Evolutionary conservation across 2,888 invertebrate genomes (phyloP), one percentile per base, ranked within the genome.

Genomic region (Scaptomyza polygonia): DNA sequence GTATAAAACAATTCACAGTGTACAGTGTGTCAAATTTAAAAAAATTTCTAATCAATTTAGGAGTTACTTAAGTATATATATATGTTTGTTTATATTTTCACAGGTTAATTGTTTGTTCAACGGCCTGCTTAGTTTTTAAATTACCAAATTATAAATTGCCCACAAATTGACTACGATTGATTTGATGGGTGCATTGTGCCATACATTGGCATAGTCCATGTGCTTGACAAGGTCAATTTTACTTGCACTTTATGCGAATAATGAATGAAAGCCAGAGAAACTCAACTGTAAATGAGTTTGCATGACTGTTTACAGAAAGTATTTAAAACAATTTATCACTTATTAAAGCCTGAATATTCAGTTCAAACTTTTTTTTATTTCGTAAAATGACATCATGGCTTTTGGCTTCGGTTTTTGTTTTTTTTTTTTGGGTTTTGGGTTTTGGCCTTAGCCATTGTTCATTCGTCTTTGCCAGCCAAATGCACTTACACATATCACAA

Each of bases 401-500:
- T 68, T 67, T 77, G 43, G 39, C 27, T 21, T 25, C 5, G 25
- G 3, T 25, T 25, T 25, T 25, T 25, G 3, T 49, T 34, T 40
- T 25, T 51, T n/a, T n/a, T n/a, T n/a, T n/a, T n/a, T n/a, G n/a
- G n/a, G n/a, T n/a, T n/a, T 39, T 79, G 48, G 49, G 44, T 52
- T 65, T 67, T 67, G 56, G 39, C 32, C 34, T 58, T 56, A 32
- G 53, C 54, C 51, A 47, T 44, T 59, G 54, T 18, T 48, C 61
- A 45, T 51, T 72, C 49, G 76, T 78, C 73, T 51, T 51, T 54
- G 71, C 47, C 77, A 77, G 64, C 61, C n/a, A 70, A 67, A 54
- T 65, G 66, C 63, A 72, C 77, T 73, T 67, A 70, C 78, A 76
- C 85, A 79, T 58, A 72, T 85, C 75, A 73, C 75, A 75, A 73